These are phyloP conservation scores for Lycocerus yunnanus DNA, from an alignment of 2,888 invertebrate species.

Conservation along the genomic window DNA sequence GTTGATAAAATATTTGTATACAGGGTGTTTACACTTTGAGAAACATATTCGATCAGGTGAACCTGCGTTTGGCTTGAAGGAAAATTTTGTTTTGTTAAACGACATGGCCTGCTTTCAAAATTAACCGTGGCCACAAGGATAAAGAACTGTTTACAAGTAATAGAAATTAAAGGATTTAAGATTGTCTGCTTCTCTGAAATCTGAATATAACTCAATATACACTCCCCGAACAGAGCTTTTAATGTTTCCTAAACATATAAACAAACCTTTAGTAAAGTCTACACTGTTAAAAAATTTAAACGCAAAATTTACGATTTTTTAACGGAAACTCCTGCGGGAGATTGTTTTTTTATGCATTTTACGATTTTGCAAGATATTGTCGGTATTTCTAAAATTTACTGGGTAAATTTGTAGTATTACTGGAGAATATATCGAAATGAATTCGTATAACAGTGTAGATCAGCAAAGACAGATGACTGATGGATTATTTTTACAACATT, in stretches of 20 bases:
- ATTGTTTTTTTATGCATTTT: neutral
- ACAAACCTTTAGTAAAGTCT: conserved; percentile 35
- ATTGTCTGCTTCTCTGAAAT: conserved; percentile 46
- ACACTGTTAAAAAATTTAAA: conserved; percentile 33
- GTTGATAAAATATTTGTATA: neutral
- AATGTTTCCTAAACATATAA: conserved; percentile 45
- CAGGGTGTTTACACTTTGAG: neutral
- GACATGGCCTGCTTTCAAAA: neutral
- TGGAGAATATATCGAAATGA: neutral
- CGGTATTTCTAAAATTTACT: neutral
- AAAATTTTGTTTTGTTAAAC: neutral
- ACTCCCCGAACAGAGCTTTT: conserved; percentile 44
- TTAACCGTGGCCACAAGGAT: conserved; percentile 36
- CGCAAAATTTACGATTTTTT: neutral
- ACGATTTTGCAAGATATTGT: neutral
- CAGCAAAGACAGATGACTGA: conserved; percentile 57
- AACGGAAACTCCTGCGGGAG: too few species aligned
- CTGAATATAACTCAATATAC: conserved; percentile 48
- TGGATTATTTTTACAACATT: conserved; percentile 56
- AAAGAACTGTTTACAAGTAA: conserved; percentile 34
- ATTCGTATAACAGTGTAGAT: conserved; percentile 47
- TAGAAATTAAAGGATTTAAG: conserved; percentile 29
- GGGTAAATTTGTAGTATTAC: neutral
- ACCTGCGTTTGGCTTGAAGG: too few species aligned
- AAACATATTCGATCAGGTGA: too few species aligned